A percentile compares a stretch with the other conserved stretches of the same genome.
Conservation (phyloP, 2,797 vertebrate species). For the Hypotaenidia philippensis region DNA sequence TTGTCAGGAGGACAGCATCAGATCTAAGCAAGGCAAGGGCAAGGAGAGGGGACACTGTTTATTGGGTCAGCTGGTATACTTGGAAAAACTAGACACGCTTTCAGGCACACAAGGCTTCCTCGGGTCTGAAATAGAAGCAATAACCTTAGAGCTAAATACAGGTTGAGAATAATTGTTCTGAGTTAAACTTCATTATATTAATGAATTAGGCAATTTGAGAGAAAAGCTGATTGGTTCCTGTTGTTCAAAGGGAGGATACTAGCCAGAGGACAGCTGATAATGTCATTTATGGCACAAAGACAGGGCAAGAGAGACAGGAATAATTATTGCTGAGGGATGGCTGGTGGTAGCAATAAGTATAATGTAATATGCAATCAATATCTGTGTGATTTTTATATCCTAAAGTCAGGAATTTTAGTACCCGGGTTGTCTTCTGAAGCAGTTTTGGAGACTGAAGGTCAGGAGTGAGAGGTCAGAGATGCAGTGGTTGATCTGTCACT, state of each 20-base stretch:
- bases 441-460: background rate
- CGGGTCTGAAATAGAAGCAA: conserved; percentile 46
- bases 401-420: background rate
- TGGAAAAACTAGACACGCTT: background rate
- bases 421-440: background rate
- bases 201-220: conserved; percentile 41
- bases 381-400: background rate
- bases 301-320: background rate
- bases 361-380: background rate
- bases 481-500: background rate
- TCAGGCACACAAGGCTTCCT: conserved; percentile 9
- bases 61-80: background rate
- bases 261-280: conserved; percentile 40
- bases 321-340: conserved; percentile 13
- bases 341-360: background rate
- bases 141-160: conserved; percentile 58
- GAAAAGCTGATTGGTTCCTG: conserved; percentile 25
- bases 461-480: background rate
- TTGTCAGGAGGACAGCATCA: rapidly evolving
- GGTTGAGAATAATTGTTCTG: conserved; percentile 44
- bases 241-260: conserved; percentile 26
- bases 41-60: background rate
- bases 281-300: conserved; percentile 37
- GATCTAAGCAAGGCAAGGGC: conserved; percentile 5
- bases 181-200: conserved; percentile 48